A percentile compares a stretch with the other conserved stretches of the same genome.
These are phyloP conservation scores for Pseudococcus jackbeardsleyi DNA, from an alignment of 2,888 invertebrate species.

Conservation along the genomic window DNA sequence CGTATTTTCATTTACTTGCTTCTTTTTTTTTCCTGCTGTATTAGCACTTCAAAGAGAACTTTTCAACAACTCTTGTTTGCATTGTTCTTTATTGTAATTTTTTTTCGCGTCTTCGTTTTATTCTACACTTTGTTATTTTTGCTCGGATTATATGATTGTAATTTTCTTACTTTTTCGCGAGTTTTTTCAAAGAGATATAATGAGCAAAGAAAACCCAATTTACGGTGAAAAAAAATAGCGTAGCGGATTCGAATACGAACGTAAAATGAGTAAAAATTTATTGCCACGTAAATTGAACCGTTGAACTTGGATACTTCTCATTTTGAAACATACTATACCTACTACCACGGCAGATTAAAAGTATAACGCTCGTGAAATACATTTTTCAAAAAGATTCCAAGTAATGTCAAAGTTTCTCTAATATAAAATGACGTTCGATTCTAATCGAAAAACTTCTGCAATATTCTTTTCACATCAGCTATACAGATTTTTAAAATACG, in stretches of 20 bases:
- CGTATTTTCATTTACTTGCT: constrained; percentile 19
- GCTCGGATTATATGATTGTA: not conserved
- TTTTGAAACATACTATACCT: constrained; percentile 12
- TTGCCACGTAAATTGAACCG: not conserved
- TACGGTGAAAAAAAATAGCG: not conserved
- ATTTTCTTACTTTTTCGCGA: not conserved
- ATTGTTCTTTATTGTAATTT: not conserved
- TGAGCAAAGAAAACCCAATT: not conserved
- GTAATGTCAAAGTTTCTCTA: constrained; percentile 39
- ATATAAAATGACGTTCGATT: constrained; percentile 39
- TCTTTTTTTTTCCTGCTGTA: not conserved
- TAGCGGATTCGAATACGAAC: not conserved
- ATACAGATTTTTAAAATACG: constrained; percentile 11
- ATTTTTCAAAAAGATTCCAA: constrained; percentile 7
- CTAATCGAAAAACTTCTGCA: constrained; percentile 38
- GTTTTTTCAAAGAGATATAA: not conserved
- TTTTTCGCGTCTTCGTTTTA: not conserved
- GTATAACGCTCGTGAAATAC: constrained; percentile 19
- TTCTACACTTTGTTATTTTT: constrained; percentile 23
- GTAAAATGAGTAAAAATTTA: not conserved
- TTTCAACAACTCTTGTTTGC: not conserved
- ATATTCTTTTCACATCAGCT: constrained; percentile 39
- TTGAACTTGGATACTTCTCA: not conserved
- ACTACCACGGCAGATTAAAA: not conserved
- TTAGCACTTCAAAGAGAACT: constrained; percentile 37